These are phyloP conservation scores for Mormyrus hasselquistii DNA, from an alignment of 2,797 vertebrate species.

Conservation along the genomic window DNA sequence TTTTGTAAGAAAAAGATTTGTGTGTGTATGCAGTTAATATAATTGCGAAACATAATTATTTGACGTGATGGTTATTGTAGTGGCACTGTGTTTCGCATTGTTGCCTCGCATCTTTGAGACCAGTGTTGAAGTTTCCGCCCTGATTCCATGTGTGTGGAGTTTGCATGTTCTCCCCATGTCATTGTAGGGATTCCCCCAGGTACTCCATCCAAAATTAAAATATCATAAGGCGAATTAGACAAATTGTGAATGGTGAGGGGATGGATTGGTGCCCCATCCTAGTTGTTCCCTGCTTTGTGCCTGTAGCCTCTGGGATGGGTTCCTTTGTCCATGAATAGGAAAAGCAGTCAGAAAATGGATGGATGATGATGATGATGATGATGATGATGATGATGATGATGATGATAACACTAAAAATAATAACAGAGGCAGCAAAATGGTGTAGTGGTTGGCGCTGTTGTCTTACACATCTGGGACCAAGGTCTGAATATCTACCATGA, in stretches of 20 bases:
- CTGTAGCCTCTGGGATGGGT: not conserved
- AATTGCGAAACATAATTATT: not conserved
- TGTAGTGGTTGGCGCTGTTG: not conserved
- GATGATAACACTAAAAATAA: not conserved
- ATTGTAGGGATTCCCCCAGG: not conserved
- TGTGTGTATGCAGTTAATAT: not conserved
- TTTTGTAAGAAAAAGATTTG: not conserved
- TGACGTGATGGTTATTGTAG: not conserved
- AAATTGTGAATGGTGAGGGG: not conserved
- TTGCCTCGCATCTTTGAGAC: not conserved
- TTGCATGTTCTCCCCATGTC: not conserved
- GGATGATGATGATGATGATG: not conserved
- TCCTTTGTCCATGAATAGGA: not conserved
- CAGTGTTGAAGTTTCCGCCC: not conserved
- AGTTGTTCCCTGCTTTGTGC: not conserved
- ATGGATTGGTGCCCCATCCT: not conserved
- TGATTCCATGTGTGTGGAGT: not conserved
- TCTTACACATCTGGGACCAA: not conserved
- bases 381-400: not conserved
- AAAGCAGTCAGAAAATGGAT: not conserved
- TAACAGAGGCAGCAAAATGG: not conserved
- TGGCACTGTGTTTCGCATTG: not conserved
- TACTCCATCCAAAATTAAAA: not conserved
- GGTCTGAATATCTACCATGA: not conserved
- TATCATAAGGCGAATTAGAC: not conserved